A percentile compares a stretch with the other conserved stretches of the same genome.
Evolutionary conservation across 2,113 vertebrate genomes (phyloP).

Genomic region (Phaetusa simplex): DNA sequence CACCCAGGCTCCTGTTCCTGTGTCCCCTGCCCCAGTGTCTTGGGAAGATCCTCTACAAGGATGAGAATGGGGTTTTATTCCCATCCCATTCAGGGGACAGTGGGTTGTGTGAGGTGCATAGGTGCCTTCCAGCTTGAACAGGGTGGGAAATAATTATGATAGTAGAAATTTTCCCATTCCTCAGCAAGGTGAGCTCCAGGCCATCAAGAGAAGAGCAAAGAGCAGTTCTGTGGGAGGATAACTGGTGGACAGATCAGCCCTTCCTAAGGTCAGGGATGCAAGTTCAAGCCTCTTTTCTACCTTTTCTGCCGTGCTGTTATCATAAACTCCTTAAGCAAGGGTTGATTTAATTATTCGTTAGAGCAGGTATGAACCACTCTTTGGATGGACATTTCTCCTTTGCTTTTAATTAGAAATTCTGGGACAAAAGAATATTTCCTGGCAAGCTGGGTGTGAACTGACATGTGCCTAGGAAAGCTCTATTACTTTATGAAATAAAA

Average conservation of each 20-base stretch:
- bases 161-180: neutral
- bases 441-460: neutral
- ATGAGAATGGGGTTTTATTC: neutral
- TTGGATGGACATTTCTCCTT: neutral
- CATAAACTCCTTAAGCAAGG: neutral
- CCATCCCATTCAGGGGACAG: neutral
- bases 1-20: neutral
- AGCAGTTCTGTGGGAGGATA: neutral
- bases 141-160: neutral
- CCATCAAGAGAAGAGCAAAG: neutral
- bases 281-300: neutral
- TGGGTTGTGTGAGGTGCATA: neutral
- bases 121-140: neutral
- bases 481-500: neutral
- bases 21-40: neutral
- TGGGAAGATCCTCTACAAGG: neutral
- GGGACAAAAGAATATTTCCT: neutral
- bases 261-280: neutral
- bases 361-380: accelerated
- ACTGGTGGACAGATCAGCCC: neutral
- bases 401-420: neutral
- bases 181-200: neutral
- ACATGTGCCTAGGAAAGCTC: neutral
- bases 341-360: neutral
- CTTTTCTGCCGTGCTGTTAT: neutral